Percentiles rank a stretch among this genome's conserved stretches.
Evolutionary conservation across 2,113 vertebrate species (phyloP).

Genomic region (Pionites leucogaster): DNA sequence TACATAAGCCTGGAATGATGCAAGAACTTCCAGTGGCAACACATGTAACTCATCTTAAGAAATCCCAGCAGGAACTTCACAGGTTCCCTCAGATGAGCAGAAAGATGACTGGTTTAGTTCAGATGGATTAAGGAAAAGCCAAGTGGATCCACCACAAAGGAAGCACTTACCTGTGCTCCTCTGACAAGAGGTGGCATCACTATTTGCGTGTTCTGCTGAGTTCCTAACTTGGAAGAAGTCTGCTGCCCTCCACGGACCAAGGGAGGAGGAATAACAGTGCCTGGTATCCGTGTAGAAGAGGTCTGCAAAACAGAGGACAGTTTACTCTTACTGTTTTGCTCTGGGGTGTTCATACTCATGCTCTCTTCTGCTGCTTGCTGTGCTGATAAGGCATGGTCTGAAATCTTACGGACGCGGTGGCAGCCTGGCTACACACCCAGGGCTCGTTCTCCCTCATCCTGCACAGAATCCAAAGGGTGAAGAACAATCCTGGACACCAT

Average conservation of each 20-base stretch:
- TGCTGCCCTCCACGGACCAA: constrained; percentile 93
- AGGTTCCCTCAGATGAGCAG: not conserved
- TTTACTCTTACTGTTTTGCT: not conserved
- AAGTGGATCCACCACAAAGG: not conserved
- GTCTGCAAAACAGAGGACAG: constrained; percentile 36
- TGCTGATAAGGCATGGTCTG: not conserved
- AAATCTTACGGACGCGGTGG: rapidly evolving
- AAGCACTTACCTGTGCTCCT: constrained; percentile 88
- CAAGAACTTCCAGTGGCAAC: not conserved
- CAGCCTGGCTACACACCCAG: not conserved
- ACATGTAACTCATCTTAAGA: not conserved
- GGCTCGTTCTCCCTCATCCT: not conserved
- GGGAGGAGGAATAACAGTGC: constrained; percentile 92
- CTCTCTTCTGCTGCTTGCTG: not conserved
- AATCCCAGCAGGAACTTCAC: not conserved
- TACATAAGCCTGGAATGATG: rapidly evolving
- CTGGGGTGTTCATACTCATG: rapidly evolving
- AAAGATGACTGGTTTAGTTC: not conserved
- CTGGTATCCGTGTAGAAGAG: constrained; percentile 82
- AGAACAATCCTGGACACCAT: not conserved
- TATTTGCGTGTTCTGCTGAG: constrained; percentile 85
- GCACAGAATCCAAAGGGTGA: not conserved
- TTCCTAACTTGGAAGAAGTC: constrained; percentile 83
- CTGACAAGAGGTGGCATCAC: constrained; percentile 94
- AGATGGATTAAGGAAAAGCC: not conserved